These are phyloP conservation scores for Galeruca laticollis DNA, from an alignment of 2,888 invertebrate genomes.

Conservation along the genomic window DNA sequence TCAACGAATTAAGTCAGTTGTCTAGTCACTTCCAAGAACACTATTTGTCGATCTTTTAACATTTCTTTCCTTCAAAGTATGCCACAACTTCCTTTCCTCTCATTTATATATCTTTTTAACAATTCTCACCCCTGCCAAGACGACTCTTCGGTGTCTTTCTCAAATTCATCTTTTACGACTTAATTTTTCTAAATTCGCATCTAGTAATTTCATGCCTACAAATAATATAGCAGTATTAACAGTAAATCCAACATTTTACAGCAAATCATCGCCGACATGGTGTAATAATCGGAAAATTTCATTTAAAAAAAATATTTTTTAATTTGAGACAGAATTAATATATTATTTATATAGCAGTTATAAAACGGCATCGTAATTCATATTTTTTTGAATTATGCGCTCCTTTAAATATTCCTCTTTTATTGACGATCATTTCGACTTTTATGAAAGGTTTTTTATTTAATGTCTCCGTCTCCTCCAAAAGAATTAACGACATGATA, in stretches of 20 bases:
- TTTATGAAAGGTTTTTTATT: constrained; percentile 13
- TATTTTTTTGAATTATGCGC: constrained; percentile 8
- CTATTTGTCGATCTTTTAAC: too few relatives aligned
- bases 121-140: not conserved
- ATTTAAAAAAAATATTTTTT: constrained; percentile 15
- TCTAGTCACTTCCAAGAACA: too few relatives aligned
- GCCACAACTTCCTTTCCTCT: too few relatives aligned
- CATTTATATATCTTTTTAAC: too few relatives aligned
- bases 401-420: constrained; percentile 15
- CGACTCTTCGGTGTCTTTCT: not conserved
- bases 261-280: not conserved
- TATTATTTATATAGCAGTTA: constrained; percentile 5
- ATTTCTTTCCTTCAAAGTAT: too few relatives aligned
- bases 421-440: constrained; percentile 12
- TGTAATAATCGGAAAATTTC: constrained; percentile 9
- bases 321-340: constrained; percentile 6
- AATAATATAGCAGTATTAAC: not conserved
- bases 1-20: too few relatives aligned
- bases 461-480: constrained; percentile 1
- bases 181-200: not conserved
- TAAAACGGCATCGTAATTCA: constrained; percentile 11
- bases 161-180: not conserved
- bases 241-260: constrained; percentile 5
- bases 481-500: constrained; percentile 2
- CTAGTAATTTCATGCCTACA: not conserved